These are phyloP conservation scores for Apoderus coryli DNA, from an alignment of 2,888 invertebrate genomes.

Conservation along the genomic window DNA sequence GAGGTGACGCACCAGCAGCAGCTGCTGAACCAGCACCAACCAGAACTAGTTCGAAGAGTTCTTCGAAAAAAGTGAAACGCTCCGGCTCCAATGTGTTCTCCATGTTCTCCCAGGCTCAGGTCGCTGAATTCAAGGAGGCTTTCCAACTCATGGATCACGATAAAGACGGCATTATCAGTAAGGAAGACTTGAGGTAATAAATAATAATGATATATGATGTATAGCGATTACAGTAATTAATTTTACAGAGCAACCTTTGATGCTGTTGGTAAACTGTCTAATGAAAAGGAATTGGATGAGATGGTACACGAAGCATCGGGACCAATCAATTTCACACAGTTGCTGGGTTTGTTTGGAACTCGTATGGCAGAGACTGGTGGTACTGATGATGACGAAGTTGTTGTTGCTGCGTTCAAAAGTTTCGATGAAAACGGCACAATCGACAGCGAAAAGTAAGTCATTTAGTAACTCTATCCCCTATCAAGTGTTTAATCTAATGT, in stretches of 20 bases:
- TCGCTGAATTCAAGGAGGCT: slow-evolving; percentile 90
- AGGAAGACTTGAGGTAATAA: slow-evolving; percentile 82
- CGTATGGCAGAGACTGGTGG: slow-evolving; percentile 83
- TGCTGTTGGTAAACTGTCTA: slow-evolving; percentile 76
- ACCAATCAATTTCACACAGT: slow-evolving; percentile 91
- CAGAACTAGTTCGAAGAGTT: slow-evolving; percentile 62
- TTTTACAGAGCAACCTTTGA: slow-evolving; percentile 87
- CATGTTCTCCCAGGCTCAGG: slow-evolving; percentile 86
- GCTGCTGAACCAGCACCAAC: slow-evolving; percentile 55
- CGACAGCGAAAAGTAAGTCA: slow-evolving; percentile 65
- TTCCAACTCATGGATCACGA: slow-evolving; percentile 94
- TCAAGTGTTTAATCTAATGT: too few relatives aligned
- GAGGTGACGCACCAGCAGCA: slow-evolving; percentile 48
- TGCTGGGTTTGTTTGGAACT: slow-evolving; percentile 80
- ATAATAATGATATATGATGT: too few relatives aligned
- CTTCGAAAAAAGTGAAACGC: slow-evolving; percentile 70
- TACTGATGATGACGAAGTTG: slow-evolving; percentile 80
- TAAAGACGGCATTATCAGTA: slow-evolving; percentile 63
- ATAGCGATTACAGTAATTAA: too few relatives aligned
- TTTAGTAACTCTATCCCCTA: too few relatives aligned
- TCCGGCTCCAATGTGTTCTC: slow-evolving; percentile 93
- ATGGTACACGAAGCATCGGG: slow-evolving; percentile 76
- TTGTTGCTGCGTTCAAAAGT: slow-evolving; percentile 82
- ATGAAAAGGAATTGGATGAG: slow-evolving; percentile 83
- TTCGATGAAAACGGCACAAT: slow-evolving; percentile 82